Evolutionary conservation across 2,113 vertebrate genomes (phyloP).

Genomic region (Zingel zingel): DNA sequence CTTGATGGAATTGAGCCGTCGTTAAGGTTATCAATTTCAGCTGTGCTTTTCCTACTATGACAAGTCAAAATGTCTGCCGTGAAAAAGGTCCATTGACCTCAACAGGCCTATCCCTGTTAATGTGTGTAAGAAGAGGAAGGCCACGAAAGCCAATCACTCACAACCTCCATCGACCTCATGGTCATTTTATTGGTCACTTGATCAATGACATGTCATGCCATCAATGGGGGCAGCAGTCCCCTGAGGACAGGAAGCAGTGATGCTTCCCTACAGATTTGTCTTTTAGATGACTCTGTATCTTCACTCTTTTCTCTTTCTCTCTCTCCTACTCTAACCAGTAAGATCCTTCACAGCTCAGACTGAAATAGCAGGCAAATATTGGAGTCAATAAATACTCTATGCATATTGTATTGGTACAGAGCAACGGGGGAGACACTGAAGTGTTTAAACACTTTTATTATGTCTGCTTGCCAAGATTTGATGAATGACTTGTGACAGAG

Average conservation of each 20-base stretch:
- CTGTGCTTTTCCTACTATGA: too few species aligned
- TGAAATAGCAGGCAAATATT: slow-evolving; percentile 44
- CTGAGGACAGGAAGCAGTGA: neutral
- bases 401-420: slow-evolving; percentile 62
- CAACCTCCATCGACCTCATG: slow-evolving; percentile 28
- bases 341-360: neutral
- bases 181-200: slow-evolving; percentile 50
- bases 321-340: neutral
- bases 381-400: slow-evolving; percentile 51
- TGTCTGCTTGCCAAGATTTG: slow-evolving; percentile 41
- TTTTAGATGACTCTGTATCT: slow-evolving; percentile 5
- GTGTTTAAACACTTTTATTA: slow-evolving; percentile 55
- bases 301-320: neutral
- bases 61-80: too few species aligned
- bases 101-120: slow-evolving; percentile 32
- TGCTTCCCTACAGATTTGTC: slow-evolving; percentile 16
- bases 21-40: too few species aligned
- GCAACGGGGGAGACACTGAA: slow-evolving; percentile 19
- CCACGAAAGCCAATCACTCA: slow-evolving; percentile 41
- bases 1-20: too few species aligned
- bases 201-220: slow-evolving; percentile 36
- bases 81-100: slow-evolving; percentile 14
- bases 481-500: slow-evolving; percentile 65
- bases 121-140: slow-evolving; percentile 20
- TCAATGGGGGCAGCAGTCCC: slow-evolving; percentile 7